Evolutionary conservation across 2,888 invertebrate species (phyloP).

Genomic region (Eupithecia dodoneata): DNA sequence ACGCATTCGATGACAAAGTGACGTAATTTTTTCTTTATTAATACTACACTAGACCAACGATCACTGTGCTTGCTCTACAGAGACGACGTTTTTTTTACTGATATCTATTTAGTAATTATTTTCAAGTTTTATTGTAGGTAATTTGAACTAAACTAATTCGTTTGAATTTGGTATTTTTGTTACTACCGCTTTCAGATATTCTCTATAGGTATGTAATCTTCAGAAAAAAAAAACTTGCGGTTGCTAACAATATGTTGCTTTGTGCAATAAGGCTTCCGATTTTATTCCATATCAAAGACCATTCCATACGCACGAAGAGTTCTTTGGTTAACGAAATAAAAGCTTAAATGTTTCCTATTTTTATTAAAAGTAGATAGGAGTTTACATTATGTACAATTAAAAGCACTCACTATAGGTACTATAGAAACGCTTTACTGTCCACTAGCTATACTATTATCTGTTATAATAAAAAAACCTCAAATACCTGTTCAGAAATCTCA

Average conservation of each 20-base stretch:
- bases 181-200: neutral
- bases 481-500: neutral
- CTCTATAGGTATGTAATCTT: neutral
- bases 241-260: neutral
- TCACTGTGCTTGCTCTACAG: no score
- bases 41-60: no score
- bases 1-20: no score
- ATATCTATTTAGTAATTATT: no score
- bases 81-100: no score
- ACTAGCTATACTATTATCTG: neutral
- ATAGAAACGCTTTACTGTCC: no score
- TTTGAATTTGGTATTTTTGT: neutral
- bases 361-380: neutral
- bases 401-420: no score
- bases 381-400: no score
- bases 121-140: neutral
- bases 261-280: neutral
- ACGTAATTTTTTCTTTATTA: no score
- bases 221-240: neutral
- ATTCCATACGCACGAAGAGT: neutral
- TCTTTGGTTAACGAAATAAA: neutral
- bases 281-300: neutral
- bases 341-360: no score
- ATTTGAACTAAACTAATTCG: neutral
- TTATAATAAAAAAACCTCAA: neutral